These are phyloP conservation scores for Psammodynastes pulverulentus DNA, from an alignment of 2,113 vertebrate genomes.

Conservation along the genomic window DNA sequence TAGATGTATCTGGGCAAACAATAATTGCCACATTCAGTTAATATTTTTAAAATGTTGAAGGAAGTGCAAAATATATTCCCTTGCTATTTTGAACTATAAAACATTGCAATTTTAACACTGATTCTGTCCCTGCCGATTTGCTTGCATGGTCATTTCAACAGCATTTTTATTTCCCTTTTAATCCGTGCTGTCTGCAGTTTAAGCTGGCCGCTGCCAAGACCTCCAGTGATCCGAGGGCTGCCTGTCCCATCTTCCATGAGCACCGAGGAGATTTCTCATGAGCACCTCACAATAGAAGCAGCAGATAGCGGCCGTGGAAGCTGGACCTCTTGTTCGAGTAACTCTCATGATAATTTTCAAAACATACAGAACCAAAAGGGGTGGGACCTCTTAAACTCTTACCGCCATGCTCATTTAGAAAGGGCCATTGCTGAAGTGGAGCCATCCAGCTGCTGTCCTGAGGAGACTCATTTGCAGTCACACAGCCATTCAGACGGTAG, in stretches of 20 bases:
- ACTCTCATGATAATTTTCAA: slow-evolving; percentile 94
- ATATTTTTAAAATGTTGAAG: background rate
- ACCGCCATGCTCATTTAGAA: slow-evolving; percentile 77
- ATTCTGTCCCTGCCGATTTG: fast-evolving
- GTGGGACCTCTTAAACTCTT: slow-evolving; percentile 75
- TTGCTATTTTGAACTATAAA: background rate
- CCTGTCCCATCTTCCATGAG: slow-evolving; percentile 80
- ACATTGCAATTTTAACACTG: background rate
- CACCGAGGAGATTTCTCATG: slow-evolving; percentile 85
- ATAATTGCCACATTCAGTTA: background rate
- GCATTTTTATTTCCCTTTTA: background rate
- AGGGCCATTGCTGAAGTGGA: slow-evolving; percentile 83
- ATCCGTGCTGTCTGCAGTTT: slow-evolving; percentile 23
- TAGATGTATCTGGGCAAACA: background rate
- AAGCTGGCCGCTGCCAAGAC: slow-evolving; percentile 71
- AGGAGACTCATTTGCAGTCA: slow-evolving; percentile 61
- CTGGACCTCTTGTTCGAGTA: slow-evolving; percentile 97
- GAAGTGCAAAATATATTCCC: background rate
- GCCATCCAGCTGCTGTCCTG: slow-evolving; percentile 62
- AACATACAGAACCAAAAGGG: slow-evolving; percentile 79
- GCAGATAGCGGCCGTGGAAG: slow-evolving; percentile 92
- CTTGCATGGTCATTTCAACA: background rate
- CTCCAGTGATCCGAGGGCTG: slow-evolving; percentile 67
- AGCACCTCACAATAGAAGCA: slow-evolving; percentile 79
- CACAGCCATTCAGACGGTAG: slow-evolving; percentile 67